A percentile compares a stretch with the other conserved stretches of the same genome.
Evolutionary conservation across 2,797 vertebrate genomes (phyloP).

Genomic region (Lateolabrax maculatus): DNA sequence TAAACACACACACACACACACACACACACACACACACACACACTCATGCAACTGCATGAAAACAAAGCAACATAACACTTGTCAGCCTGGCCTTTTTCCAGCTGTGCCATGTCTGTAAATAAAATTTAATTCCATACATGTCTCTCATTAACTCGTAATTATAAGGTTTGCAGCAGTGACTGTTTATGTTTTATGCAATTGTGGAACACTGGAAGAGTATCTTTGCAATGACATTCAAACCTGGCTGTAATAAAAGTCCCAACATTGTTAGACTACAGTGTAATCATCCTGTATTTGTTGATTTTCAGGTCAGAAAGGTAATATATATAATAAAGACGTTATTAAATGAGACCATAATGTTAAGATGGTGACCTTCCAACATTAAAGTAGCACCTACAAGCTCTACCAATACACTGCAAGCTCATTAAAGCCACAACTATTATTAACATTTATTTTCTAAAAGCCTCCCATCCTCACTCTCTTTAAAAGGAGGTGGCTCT

Average conservation of each 20-base stretch:
- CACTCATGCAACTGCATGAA: constrained; percentile 16
- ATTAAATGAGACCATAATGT: constrained; percentile 31
- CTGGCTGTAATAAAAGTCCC: background rate
- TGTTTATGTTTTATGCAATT: constrained; percentile 20
- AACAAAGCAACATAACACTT: constrained; percentile 16
- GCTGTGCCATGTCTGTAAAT: constrained; percentile 44
- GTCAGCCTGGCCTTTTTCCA: constrained; percentile 16
- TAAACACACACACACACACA: background rate
- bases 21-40: constrained; percentile 1
- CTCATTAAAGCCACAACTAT: constrained; percentile 43
- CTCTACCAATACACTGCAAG: constrained; percentile 13
- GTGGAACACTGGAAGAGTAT: background rate
- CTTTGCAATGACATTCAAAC: background rate
- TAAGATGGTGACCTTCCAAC: constrained; percentile 22
- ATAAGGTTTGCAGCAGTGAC: constrained; percentile 2
- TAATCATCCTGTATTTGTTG: background rate
- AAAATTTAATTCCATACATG: constrained; percentile 36
- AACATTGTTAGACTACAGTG: background rate
- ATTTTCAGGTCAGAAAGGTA: constrained; percentile 18
- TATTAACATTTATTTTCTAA: constrained; percentile 43
- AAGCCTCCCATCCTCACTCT: constrained; percentile 40
- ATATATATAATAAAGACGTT: constrained; percentile 23
- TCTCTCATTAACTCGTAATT: constrained; percentile 35
- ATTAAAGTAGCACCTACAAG: constrained; percentile 22
- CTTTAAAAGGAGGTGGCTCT: constrained; percentile 40